Evolutionary conservation across 2,113 vertebrate species (phyloP).

Genomic region (Sakesphorus luctuosus): DNA sequence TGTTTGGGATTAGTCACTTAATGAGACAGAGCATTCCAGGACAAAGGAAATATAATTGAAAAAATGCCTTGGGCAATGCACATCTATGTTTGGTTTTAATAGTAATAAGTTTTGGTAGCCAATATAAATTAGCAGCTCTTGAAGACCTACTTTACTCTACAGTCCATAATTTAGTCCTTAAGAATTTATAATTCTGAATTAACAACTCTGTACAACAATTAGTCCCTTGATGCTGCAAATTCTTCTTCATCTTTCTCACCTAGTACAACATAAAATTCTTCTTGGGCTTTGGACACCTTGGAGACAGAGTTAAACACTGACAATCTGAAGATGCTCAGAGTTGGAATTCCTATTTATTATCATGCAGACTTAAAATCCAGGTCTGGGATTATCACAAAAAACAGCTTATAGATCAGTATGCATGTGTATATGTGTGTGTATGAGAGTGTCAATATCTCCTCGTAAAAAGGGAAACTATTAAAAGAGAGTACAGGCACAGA

Average conservation of each 20-base stretch:
- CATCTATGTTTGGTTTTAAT: background rate
- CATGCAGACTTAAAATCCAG: background rate
- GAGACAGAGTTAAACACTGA: background rate
- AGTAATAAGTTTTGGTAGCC: background rate
- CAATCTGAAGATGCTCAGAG: background rate
- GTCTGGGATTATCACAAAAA: background rate
- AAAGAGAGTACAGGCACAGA: background rate
- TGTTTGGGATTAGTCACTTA: background rate
- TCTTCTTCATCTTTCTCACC: background rate
- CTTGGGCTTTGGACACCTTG: background rate
- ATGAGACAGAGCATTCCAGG: background rate
- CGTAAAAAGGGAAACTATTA: background rate
- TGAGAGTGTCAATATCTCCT: background rate
- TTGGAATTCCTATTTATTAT: background rate
- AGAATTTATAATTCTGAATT: background rate
- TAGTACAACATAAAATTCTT: background rate
- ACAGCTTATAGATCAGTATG: background rate
- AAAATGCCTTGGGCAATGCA: background rate
- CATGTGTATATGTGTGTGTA: rapidly evolving
- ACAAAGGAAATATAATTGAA: background rate
- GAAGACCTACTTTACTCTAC: background rate
- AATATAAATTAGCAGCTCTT: background rate
- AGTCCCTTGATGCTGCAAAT: background rate
- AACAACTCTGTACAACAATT: background rate
- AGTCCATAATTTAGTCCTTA: background rate